A percentile compares a stretch with the other conserved stretches of the same genome.
These are phyloP conservation scores for Poecile montanus DNA, from an alignment of 2,797 vertebrate species.

Conservation along the genomic window DNA sequence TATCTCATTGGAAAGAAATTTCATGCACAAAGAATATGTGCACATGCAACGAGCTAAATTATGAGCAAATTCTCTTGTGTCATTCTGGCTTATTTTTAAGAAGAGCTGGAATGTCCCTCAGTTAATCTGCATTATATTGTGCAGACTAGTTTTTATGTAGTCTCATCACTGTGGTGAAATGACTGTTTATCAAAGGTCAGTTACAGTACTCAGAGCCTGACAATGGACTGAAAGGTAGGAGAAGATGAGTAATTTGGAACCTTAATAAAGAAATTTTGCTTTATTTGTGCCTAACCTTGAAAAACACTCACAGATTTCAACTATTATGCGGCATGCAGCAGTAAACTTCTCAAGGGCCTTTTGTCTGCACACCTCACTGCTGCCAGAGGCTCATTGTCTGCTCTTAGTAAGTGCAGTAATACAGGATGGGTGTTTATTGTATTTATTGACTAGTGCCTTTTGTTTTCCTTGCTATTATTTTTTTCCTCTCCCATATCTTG, in stretches of 20 bases:
- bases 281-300: constrained; percentile 66
- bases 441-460: constrained; percentile 49
- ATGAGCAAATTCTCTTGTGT: constrained; percentile 42
- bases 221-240: constrained; percentile 59
- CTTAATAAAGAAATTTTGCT: constrained; percentile 59
- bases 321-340: constrained; percentile 2
- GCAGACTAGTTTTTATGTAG: constrained; percentile 33
- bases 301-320: constrained; percentile 50
- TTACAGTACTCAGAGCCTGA: constrained; percentile 53
- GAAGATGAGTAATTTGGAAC: constrained; percentile 59
- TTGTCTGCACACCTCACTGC: constrained; percentile 52
- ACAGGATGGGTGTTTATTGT: constrained; percentile 8
- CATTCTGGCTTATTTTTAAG: constrained; percentile 52
- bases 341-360: constrained; percentile 64
- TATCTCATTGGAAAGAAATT: constrained; percentile 41
- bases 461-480: neutral
- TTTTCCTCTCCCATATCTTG: neutral
- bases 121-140: constrained; percentile 65
- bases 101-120: constrained; percentile 35
- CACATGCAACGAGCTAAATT: neutral
- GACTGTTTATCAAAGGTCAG: constrained; percentile 68
- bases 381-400: constrained; percentile 32
- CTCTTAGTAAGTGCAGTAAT: constrained; percentile 25
- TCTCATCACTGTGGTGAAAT: constrained; percentile 60
- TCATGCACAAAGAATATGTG: neutral